Conservation (phyloP, 2,113 vertebrate species). For the Ovis aries region ARS-UI_Ramb_v3.0 NC_056057.1:78321501-78322000, state of each 20-base stretch:
- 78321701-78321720: background rate
- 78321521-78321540: accelerated
- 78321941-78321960: background rate
- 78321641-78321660: background rate
- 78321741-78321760: background rate
- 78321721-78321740: background rate
- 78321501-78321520: accelerated
- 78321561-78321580: background rate
- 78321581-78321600: background rate
- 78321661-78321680: background rate
- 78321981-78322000: background rate
- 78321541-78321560: background rate
- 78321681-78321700: background rate
- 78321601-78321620: background rate
- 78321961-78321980: background rate
- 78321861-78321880: background rate
- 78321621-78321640: background rate
- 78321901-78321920: background rate
- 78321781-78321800: background rate
- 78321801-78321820: background rate
- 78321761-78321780: background rate
- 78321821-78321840: background rate
- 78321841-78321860: background rate
- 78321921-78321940: background rate
- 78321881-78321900: background rate